Conservation (phyloP, 2,797 vertebrate species). For the Artibeus lituratus region DNA sequence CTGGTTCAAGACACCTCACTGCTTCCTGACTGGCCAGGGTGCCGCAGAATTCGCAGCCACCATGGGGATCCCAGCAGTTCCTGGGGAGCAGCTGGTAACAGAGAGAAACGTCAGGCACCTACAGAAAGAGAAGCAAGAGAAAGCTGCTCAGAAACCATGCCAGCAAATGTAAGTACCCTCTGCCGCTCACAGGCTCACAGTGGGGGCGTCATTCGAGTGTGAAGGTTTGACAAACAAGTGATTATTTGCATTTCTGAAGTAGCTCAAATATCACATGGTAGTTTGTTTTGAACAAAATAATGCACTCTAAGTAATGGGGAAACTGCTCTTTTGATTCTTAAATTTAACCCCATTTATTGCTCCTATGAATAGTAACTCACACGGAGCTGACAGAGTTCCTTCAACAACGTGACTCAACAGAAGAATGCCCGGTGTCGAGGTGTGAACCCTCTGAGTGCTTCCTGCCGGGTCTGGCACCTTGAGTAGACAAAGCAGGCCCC, state of each 20-base stretch:
- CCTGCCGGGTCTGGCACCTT: background rate
- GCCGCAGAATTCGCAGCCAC: slow-evolving; percentile 89
- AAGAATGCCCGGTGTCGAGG: background rate
- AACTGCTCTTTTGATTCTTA: background rate
- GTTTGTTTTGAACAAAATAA: background rate
- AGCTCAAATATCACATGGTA: background rate
- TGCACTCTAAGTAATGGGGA: background rate
- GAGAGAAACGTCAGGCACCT: slow-evolving; percentile 88
- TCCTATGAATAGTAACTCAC: background rate
- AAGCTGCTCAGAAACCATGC: slow-evolving; percentile 82
- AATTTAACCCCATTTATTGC: background rate
- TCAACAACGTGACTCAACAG: background rate
- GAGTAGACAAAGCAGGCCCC: background rate
- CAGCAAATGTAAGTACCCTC: slow-evolving; percentile 84
- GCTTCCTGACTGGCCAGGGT: slow-evolving; percentile 89
- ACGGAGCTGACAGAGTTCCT: background rate
- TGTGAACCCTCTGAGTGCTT: background rate
- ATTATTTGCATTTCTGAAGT: background rate
- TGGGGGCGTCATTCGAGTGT: accelerated
- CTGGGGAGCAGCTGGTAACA: slow-evolving; percentile 89
- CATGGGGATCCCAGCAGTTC: slow-evolving; percentile 87
- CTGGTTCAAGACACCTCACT: slow-evolving; percentile 90
- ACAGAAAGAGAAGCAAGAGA: slow-evolving; percentile 83
- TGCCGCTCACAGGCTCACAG: accelerated
- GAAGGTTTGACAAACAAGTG: no score